These are phyloP conservation scores for Ploceus nigricollis DNA, from an alignment of 2,113 vertebrate genomes.

Conservation along the genomic window DNA sequence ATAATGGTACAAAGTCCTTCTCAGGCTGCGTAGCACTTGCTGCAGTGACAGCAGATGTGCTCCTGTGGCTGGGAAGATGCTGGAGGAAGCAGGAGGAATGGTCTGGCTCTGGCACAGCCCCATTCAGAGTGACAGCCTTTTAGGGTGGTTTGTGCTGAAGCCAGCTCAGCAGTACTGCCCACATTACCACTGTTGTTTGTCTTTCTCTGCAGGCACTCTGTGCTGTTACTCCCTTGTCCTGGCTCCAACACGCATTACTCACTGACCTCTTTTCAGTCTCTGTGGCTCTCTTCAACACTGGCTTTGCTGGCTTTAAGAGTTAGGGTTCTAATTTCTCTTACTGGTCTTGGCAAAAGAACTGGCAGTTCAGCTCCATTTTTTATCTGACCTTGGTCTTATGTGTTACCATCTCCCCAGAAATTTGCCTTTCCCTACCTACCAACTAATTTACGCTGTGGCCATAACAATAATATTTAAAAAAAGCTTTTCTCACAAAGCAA, in stretches of 20 bases:
- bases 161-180: not conserved
- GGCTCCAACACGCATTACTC: constrained; percentile 6
- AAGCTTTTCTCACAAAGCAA: not conserved
- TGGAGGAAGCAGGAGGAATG: not conserved
- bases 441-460: not conserved
- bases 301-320: not conserved
- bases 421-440: not conserved
- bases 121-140: not conserved
- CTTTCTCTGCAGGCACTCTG: not conserved
- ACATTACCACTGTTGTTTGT: not conserved
- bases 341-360: not conserved
- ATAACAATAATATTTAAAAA: not conserved
- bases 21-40: fast-evolving
- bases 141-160: not conserved
- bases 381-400: not conserved
- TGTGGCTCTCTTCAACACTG: not conserved
- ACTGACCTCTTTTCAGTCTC: constrained; percentile 24
- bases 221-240: not conserved
- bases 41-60: not conserved
- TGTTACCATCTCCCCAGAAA: not conserved
- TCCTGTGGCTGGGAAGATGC: not conserved
- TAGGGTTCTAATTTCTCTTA: not conserved
- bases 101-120: not conserved
- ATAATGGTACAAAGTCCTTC: not conserved
- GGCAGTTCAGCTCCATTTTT: not conserved